phyloP scores from a whole-genome alignment of 2,888 invertebrate genomes.

The Agonopterix alstromeriana region DNA sequence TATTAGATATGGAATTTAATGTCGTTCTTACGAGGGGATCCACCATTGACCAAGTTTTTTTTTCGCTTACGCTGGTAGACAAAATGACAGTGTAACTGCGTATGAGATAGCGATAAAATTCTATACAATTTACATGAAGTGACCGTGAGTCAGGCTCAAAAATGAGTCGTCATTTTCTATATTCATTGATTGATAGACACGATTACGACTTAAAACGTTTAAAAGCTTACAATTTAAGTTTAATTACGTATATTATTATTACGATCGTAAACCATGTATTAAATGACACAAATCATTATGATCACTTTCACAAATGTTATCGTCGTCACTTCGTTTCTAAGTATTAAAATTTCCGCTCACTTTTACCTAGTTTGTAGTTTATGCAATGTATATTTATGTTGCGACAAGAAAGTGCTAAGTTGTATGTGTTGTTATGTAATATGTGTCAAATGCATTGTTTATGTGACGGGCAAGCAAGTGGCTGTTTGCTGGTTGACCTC shows the following conservation, averaged over 20 bases:
- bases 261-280: constrained; percentile 1
- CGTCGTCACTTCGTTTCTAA: constrained; percentile 1
- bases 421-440: not conserved
- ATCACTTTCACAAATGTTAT: constrained; percentile 8
- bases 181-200: no score
- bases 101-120: no score
- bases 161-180: no score
- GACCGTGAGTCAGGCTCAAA: no score
- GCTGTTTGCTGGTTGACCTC: no score
- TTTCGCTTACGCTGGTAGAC: no score
- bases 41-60: no score
- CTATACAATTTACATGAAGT: no score
- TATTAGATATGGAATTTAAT: no score
- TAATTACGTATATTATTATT: constrained; percentile 5
- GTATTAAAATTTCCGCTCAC: constrained; percentile 7
- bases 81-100: no score
- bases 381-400: constrained; percentile 5
- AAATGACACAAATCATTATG: constrained; percentile 8
- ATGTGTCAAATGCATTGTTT: not conserved
- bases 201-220: no score
- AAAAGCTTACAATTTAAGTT: not conserved
- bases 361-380: constrained; percentile 3
- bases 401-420: constrained; percentile 1
- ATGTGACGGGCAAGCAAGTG: not conserved
- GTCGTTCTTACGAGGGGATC: no score